phyloP scores from a whole-genome alignment of 2,797 vertebrate genomes.

The Trichosurus vulpecula region DNA sequence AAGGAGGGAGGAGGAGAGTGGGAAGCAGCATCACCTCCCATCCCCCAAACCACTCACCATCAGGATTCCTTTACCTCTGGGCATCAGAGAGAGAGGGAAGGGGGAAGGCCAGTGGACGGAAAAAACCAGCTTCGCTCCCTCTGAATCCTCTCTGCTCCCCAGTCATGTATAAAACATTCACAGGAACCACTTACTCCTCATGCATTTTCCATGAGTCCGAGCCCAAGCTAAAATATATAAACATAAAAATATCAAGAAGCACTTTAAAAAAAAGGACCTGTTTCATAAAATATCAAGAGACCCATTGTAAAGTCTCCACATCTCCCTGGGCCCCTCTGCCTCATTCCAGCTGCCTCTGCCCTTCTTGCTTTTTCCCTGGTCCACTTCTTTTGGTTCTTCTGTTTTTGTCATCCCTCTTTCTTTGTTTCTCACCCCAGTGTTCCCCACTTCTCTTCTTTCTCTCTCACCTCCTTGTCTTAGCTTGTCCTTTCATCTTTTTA shows the following conservation, averaged over 20 bases:
- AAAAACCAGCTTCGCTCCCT: slow-evolving; percentile 50
- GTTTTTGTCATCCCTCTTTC: rapidly evolving
- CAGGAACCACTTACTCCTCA: slow-evolving; percentile 84
- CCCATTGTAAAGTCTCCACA: slow-evolving; percentile 54
- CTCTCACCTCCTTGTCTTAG: background rate
- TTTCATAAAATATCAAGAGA: slow-evolving; percentile 83
- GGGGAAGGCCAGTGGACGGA: background rate
- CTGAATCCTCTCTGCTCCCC: slow-evolving; percentile 76
- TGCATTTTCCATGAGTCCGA: slow-evolving; percentile 86
- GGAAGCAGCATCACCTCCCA: background rate
- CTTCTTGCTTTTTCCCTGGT: background rate
- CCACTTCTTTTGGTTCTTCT: background rate
- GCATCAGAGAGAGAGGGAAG: background rate
- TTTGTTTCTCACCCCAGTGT: background rate
- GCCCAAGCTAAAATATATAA: slow-evolving; percentile 85
- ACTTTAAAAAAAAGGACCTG: slow-evolving; percentile 78
- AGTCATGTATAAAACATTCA: slow-evolving; percentile 88
- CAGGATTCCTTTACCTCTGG: background rate
- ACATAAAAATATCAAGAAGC: slow-evolving; percentile 87
- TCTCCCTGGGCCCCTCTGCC: background rate
- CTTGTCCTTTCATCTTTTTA: background rate
- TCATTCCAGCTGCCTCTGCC: background rate
- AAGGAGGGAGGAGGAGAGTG: background rate
- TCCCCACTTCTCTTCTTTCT: background rate
- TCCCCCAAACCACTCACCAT: background rate